phyloP scores from a whole-genome alignment of 2,113 vertebrate genomes.

The Turnix velox region DNA sequence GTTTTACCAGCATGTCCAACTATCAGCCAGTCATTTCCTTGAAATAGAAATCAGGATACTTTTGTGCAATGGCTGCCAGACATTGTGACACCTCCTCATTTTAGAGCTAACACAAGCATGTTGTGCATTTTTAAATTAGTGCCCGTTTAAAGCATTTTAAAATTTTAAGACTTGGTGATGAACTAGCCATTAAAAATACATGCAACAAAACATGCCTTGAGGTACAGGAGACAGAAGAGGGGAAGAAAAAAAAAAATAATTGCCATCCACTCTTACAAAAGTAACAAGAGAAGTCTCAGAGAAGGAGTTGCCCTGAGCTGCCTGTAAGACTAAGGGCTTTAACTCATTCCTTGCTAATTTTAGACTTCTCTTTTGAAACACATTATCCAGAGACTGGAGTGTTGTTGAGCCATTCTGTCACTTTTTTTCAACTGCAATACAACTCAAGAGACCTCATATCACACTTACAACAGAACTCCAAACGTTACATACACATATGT shows the following conservation, averaged over 20 bases:
- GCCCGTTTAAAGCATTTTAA: not conserved
- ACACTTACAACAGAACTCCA: not conserved
- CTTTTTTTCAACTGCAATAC: not conserved
- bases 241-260: not conserved
- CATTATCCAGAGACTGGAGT: not conserved
- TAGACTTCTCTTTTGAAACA: slow-evolving; percentile 22
- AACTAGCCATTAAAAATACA: not conserved
- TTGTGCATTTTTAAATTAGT: not conserved
- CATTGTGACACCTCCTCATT: not conserved
- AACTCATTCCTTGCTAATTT: slow-evolving; percentile 53
- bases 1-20: not conserved
- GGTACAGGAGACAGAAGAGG: not conserved
- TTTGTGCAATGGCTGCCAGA: not conserved
- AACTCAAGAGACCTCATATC: not conserved
- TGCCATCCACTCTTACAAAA: not conserved
- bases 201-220: not conserved
- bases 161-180: not conserved
- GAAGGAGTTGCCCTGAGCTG: not conserved
- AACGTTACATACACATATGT: not conserved
- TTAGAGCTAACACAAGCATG: not conserved
- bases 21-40: not conserved
- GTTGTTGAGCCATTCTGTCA: slow-evolving; percentile 23
- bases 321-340: not conserved
- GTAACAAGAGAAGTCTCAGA: not conserved
- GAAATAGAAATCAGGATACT: not conserved